Conservation (phyloP, 2,113 vertebrate genomes). For the Myotis yumanensis region DNA sequence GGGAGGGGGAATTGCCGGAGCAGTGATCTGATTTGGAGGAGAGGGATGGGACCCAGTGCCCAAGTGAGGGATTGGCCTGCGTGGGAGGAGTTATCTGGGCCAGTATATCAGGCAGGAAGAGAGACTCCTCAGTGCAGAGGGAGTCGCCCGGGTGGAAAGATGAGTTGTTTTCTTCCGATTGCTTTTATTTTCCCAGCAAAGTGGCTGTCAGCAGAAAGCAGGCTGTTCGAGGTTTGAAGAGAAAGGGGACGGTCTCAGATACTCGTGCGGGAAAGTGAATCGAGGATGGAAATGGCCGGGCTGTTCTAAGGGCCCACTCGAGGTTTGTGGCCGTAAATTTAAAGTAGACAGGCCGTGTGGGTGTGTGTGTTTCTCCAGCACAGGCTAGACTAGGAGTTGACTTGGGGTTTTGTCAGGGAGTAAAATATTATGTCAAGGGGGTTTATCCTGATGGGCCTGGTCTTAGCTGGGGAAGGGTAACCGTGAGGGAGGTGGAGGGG, state of each 20-base stretch:
- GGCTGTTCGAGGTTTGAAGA: constrained; percentile 34
- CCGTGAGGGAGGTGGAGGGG: too few relatives aligned
- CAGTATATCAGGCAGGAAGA: background rate
- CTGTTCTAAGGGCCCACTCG: background rate
- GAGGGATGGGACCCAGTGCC: rapidly evolving
- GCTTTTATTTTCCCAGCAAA: background rate
- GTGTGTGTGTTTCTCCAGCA: background rate
- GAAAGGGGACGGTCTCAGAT: background rate
- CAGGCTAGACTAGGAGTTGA: background rate
- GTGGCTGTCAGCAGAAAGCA: rapidly evolving
- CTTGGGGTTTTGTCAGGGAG: background rate
- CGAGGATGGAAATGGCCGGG: background rate
- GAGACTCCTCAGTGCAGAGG: rapidly evolving
- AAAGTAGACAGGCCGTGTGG: rapidly evolving
- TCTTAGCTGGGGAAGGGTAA: background rate
- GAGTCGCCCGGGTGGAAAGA: background rate
- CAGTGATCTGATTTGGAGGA: background rate
- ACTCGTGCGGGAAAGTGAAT: background rate
- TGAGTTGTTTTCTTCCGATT: background rate
- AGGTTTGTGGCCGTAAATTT: constrained; percentile 1
- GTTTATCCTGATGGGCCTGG: background rate
- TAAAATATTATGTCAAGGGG: rapidly evolving
- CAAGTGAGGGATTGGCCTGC: background rate
- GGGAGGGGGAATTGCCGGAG: rapidly evolving
- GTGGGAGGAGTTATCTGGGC: background rate